Evolutionary conservation across 2,888 invertebrate genomes (phyloP).

Genomic region (Cantharis rufa): DNA sequence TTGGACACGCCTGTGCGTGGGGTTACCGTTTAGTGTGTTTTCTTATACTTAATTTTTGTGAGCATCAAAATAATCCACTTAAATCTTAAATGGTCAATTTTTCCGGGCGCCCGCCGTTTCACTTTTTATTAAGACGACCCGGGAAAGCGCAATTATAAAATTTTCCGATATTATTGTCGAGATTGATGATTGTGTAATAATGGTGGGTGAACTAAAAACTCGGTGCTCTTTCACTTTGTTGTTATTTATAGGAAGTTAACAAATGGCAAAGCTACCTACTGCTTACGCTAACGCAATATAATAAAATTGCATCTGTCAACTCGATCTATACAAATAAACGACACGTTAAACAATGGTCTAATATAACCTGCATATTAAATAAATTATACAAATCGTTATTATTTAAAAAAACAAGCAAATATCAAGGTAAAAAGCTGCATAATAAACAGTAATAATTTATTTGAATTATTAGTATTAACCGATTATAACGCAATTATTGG

Average conservation of each 20-base stretch:
- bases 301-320: not conserved
- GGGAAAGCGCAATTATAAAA: not conserved
- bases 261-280: not conserved
- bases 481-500: not conserved
- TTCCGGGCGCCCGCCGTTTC: not conserved
- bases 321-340: not conserved
- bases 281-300: not conserved
- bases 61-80: not conserved
- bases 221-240: not conserved
- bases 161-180: not conserved
- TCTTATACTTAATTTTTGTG: not conserved
- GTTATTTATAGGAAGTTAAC: not conserved
- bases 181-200: not conserved
- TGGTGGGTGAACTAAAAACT: not conserved
- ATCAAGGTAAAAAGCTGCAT: not conserved
- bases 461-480: not conserved
- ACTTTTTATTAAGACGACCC: not conserved
- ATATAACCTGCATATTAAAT: not conserved
- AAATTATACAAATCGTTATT: not conserved
- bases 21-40: not conserved
- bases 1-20: conserved; percentile 42
- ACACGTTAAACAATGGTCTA: not conserved
- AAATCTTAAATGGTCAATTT: not conserved
- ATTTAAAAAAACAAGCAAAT: not conserved
- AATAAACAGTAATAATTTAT: not conserved